Evolutionary conservation across 2,888 invertebrate species (phyloP), one percentile per base, ranked within the genome.

Genomic region (Emmelina monodactyla): DNA sequence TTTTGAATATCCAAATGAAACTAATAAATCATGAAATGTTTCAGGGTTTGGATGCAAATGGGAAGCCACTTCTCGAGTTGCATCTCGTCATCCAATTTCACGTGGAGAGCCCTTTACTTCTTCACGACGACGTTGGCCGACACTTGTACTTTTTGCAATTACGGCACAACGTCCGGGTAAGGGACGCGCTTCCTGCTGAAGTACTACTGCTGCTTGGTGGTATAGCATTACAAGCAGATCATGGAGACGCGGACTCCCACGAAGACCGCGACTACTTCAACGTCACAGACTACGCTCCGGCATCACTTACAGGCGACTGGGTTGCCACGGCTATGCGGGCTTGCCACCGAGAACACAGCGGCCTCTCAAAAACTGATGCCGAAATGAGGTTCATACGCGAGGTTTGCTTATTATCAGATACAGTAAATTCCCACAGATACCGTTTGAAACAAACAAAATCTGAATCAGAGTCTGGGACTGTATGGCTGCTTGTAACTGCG

Each of bases 141-240:
- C 93, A 94, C 66, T 90, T 96, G 62, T 98, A 97, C 75, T 98
- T 95, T 79, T 84, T 94, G 53, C 97, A 98, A 81, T 81, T 98
- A 62, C 89, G 94, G 44, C 89, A 93, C 75, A 98, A 98, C 79
- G 84, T 88, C 44, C 83, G 86, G 42, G 83, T 86, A 40, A 82
- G 87, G 61, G 89, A 86, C 66, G 84, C 63, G 13, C 52, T 78
- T 30, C 82, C 83, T 12, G 79, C 82, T 11, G 86, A 87, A 65
- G 85, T 88, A 34, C 69, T 88, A 51, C 88, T 94, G 58, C 83
- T 91, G 45, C 83, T 97, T 56, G 94, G 94, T 31, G 94, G 93
- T 12, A 83, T 92, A 55, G 94, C 96, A 37, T 82, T 97, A 49
- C 97, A 97, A 79, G 94, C 95, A 28, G 95, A 97, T 71, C 85